phyloP scores from a whole-genome alignment of 2,113 vertebrate genomes.

The Passer montanus region DNA sequence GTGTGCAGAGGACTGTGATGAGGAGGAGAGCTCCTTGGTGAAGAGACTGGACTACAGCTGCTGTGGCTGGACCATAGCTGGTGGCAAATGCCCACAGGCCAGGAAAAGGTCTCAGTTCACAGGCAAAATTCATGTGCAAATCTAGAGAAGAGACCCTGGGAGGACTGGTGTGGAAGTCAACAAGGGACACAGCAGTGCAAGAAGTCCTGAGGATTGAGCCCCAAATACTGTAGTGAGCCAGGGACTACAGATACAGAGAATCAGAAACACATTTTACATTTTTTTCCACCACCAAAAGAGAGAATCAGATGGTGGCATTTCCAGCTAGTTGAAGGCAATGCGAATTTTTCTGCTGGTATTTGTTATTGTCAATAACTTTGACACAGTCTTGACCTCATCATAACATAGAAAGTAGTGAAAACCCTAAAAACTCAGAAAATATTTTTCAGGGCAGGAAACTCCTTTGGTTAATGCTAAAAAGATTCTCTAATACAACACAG shows the following conservation, averaged over 20 bases:
- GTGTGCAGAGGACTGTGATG: not conserved
- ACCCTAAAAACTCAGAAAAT: not conserved
- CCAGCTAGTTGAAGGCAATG: not conserved
- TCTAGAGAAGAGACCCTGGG: not conserved
- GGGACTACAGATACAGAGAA: fast-evolving
- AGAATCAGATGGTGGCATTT: not conserved
- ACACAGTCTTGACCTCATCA: not conserved
- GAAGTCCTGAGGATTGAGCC: not conserved
- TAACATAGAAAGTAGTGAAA: not conserved
- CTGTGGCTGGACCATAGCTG: not conserved
- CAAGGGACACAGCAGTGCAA: fast-evolving
- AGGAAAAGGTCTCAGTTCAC: not conserved
- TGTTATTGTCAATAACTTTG: not conserved
- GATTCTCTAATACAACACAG: not conserved
- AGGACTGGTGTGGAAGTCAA: not conserved
- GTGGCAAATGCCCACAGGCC: fast-evolving
- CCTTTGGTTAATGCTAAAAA: not conserved
- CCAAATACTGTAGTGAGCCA: not conserved
- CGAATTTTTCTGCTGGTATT: not conserved
- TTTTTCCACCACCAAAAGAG: not conserved
- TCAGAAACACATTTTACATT: fast-evolving
- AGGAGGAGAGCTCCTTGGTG: not conserved
- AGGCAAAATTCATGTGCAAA: not conserved
- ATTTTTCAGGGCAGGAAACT: not conserved
- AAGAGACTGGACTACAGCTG: not conserved